Percentiles rank a stretch among this genome's conserved stretches.
Conservation (phyloP, 2,797 vertebrate species). For the Pterois miles region DNA sequence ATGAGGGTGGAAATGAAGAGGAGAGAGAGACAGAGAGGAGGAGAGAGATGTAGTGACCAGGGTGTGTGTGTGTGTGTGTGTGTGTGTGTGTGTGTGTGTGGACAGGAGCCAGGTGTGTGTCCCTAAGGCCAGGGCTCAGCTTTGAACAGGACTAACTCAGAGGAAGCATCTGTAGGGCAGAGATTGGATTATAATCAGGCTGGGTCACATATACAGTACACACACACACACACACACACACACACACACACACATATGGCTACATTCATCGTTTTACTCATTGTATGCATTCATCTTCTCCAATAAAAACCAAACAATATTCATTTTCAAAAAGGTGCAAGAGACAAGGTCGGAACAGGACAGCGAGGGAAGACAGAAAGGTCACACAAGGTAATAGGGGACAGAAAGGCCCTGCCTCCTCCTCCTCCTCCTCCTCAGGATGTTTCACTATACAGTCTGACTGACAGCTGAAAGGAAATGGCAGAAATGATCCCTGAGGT, state of each 20-base stretch:
- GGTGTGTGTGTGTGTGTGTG: constrained; percentile 19
- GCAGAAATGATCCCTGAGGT: background rate
- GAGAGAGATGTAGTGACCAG: constrained; percentile 40
- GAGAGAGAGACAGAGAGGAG: constrained; percentile 1
- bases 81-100: constrained; percentile 12
- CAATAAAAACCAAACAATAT: background rate
- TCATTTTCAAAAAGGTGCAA: background rate
- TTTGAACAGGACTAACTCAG: constrained; percentile 25
- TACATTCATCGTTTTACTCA: background rate
- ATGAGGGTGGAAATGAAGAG: constrained; percentile 48
- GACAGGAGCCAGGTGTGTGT: constrained; percentile 42
- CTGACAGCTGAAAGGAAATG: constrained; percentile 7
- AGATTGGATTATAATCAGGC: constrained; percentile 13
- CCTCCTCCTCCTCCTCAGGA: background rate
- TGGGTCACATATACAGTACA: background rate
- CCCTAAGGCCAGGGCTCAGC: constrained; percentile 37
- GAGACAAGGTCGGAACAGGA: background rate
- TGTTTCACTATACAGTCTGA: background rate
- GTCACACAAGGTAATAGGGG: background rate
- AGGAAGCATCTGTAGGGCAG: constrained; percentile 25
- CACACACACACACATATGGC: background rate
- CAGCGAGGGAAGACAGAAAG: background rate
- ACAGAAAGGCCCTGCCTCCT: background rate
- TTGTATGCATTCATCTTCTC: background rate
- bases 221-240: background rate